Conservation (phyloP, 1,140 invertebrate species). For the Branchinecta lindahli region DNA sequence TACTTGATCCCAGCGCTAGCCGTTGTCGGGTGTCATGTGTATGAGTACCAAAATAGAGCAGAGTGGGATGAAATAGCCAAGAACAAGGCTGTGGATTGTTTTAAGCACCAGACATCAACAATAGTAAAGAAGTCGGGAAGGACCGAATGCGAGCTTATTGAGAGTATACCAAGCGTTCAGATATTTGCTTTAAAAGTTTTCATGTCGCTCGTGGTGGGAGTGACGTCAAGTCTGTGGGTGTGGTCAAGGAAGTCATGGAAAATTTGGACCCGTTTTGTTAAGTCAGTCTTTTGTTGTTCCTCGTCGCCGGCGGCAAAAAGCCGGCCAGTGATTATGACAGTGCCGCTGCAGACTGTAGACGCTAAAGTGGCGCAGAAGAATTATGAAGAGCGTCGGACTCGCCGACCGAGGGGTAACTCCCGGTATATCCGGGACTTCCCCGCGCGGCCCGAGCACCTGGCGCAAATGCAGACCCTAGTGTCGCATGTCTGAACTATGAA, state of each 20-base stretch:
- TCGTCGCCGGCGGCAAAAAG: neutral
- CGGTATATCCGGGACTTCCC: neutral
- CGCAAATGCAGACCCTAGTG: neutral
- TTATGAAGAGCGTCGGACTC: neutral
- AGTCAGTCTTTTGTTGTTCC: neutral
- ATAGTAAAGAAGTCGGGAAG: neutral
- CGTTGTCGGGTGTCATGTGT: constrained; percentile 39
- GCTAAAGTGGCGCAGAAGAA: neutral
- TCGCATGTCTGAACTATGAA: neutral
- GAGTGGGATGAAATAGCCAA: constrained; percentile 36
- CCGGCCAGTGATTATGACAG: neutral
- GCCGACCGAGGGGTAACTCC: neutral
- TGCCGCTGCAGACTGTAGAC: neutral
- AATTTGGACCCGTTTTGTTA: constrained; percentile 46
- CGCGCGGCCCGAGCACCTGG: neutral
- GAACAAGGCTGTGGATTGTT: constrained; percentile 33
- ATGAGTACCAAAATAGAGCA: constrained; percentile 40
- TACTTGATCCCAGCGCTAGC: constrained; percentile 39
- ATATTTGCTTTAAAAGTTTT: constrained; percentile 43
- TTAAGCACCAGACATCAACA: constrained; percentile 34
- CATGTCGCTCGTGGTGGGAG: constrained; percentile 40
- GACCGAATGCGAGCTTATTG: constrained; percentile 28
- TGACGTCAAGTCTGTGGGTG: constrained; percentile 46
- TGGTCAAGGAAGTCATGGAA: constrained; percentile 43
- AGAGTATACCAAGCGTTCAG: constrained; percentile 37